These are phyloP conservation scores for Rhagologus leucostigma DNA, from an alignment of 2,113 vertebrate genomes.

Conservation along the genomic window DNA sequence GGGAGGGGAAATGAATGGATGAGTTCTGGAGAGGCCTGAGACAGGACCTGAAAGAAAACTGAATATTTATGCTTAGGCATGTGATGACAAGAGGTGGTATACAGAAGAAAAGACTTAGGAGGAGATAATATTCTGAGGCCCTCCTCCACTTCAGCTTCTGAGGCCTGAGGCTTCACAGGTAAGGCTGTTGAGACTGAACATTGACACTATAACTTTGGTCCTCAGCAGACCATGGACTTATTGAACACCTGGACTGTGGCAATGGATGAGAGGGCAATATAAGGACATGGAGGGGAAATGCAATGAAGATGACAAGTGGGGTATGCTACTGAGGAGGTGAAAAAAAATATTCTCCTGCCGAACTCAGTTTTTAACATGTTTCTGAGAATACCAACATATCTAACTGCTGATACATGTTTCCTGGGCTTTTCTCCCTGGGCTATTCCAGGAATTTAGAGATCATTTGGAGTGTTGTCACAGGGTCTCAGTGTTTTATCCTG, in stretches of 20 bases:
- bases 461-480: background rate
- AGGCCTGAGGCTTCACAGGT: background rate
- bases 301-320: background rate
- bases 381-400: background rate
- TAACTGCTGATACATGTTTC: background rate
- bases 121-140: background rate
- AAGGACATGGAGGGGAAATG: background rate
- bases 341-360: background rate
- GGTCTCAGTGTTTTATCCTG: background rate
- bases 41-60: background rate
- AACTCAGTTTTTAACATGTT: background rate
- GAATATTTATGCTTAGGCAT: background rate
- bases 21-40: background rate
- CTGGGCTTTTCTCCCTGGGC: background rate
- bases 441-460: background rate
- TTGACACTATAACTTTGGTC: background rate
- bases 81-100: background rate
- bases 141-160: background rate
- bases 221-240: background rate
- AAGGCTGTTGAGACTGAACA: background rate
- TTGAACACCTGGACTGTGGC: background rate
- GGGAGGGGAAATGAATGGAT: background rate
- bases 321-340: rapidly evolving
- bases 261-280: background rate
- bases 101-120: background rate